phyloP scores from a whole-genome alignment of 30 jellyfish, hydroid and myxozoan genomes.

The Hydractinia symbiolongicarpus region DNA sequence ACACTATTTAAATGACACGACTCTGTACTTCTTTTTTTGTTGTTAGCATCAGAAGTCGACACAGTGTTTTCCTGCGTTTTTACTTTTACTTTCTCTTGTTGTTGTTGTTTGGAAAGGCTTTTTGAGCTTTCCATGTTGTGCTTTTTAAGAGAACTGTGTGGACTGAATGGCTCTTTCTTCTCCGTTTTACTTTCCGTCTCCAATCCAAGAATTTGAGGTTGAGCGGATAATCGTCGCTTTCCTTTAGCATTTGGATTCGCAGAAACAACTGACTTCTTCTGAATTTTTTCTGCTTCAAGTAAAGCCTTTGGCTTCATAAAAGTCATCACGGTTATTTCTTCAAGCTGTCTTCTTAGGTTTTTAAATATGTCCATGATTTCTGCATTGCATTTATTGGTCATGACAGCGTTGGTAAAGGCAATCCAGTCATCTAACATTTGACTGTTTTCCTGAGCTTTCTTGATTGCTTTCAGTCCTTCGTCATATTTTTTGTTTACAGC shows the following conservation, averaged over 20 bases:
- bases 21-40: no score
- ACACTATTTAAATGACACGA: no score
- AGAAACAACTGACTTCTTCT: not conserved
- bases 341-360: not conserved
- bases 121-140: no score
- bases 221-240: not conserved
- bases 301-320: constrained; percentile 6
- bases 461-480: not conserved
- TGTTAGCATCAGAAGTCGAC: no score
- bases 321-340: not conserved
- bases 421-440: not conserved
- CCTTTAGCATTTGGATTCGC: constrained; percentile 3
- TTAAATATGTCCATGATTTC: not conserved
- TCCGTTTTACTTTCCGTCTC: not conserved
- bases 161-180: not conserved
- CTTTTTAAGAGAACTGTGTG: not conserved
- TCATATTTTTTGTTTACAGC: not conserved
- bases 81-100: no score
- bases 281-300: not conserved
- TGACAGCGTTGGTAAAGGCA: not conserved
- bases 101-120: no score
- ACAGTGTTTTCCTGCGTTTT: no score
- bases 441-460: not conserved
- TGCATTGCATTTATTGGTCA: not conserved
- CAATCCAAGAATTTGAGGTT: not conserved